Evolutionary conservation across 1,140 invertebrate genomes (phyloP).

Genomic region (Zaprionus kolodkinae): DNA sequence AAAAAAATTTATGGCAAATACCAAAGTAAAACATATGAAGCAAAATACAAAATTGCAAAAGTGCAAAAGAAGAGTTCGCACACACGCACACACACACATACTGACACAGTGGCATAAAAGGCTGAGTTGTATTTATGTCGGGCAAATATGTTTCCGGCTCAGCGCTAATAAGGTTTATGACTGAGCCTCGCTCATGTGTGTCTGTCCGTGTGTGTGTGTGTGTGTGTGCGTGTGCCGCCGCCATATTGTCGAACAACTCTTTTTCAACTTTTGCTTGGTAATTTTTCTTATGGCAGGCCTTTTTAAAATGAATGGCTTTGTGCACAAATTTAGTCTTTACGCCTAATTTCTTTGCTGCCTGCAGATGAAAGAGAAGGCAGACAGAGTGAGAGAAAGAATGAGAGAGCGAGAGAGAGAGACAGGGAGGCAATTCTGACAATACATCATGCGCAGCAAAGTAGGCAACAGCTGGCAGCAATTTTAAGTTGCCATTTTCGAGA

Average conservation of each 20-base stretch:
- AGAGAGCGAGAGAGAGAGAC: not conserved
- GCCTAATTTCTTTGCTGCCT: constrained; percentile 70
- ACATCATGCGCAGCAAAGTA: constrained; percentile 74
- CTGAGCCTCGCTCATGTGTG: constrained; percentile 36
- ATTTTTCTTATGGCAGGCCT: constrained; percentile 69
- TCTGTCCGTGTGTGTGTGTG: constrained; percentile 6
- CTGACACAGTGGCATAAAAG: constrained; percentile 40
- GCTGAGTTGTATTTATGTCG: constrained; percentile 76
- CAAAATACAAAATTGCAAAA: constrained; percentile 72
- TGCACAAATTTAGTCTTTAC: constrained; percentile 78
- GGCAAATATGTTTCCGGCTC: constrained; percentile 79
- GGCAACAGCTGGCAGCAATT: constrained; percentile 77
- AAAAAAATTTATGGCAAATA: constrained; percentile 52
- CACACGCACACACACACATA: constrained; percentile 18
- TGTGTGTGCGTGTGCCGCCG: constrained; percentile 31
- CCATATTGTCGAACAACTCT: constrained; percentile 77
- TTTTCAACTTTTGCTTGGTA: constrained; percentile 58
- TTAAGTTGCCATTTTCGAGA: constrained; percentile 53
- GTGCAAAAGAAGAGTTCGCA: constrained; percentile 67
- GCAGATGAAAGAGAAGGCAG: constrained; percentile 1
- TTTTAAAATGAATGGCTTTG: constrained; percentile 78
- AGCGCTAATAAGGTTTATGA: constrained; percentile 82
- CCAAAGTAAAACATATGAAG: constrained; percentile 59
- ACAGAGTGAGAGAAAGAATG: not conserved
- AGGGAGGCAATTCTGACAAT: constrained; percentile 56